Percentiles rank a stretch among this genome's conserved stretches.
Evolutionary conservation across 2,797 vertebrate genomes (phyloP).

Genomic region (Thaleichthys pacificus): DNA sequence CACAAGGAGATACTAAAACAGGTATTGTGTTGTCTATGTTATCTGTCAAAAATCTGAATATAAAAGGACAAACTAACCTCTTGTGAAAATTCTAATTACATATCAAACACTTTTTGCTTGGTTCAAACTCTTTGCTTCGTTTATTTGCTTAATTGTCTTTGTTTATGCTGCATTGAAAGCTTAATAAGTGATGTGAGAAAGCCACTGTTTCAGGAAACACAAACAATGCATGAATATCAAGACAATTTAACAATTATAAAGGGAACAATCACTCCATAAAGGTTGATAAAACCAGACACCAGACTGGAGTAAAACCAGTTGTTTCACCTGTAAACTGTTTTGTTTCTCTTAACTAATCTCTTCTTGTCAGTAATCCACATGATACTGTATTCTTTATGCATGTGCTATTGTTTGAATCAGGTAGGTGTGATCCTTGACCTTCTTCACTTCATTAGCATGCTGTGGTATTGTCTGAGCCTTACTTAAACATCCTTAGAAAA

Average conservation of each 20-base stretch:
- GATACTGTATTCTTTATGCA: neutral
- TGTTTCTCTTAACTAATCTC: conserved; percentile 11
- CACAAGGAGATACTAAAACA: no score
- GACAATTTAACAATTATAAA: conserved; percentile 14
- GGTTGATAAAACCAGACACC: conserved; percentile 46
- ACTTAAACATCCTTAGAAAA: neutral
- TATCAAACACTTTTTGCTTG: neutral
- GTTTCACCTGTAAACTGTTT: neutral
- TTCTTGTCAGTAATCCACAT: conserved; percentile 4
- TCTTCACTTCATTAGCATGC: neutral
- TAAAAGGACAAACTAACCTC: neutral
- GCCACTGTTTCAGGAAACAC: no score
- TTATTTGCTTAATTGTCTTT: no score
- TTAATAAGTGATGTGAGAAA: neutral
- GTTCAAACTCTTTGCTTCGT: no score
- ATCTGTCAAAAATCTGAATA: neutral
- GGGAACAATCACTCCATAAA: conserved; percentile 49
- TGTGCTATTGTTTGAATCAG: conserved; percentile 1
- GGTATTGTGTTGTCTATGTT: no score
- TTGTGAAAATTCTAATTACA: neutral
- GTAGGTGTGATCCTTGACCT: conserved; percentile 3
- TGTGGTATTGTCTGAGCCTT: conserved; percentile 3
- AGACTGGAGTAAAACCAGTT: no score
- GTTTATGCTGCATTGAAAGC: neutral
- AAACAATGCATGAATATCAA: no score